Evolutionary conservation across 2,888 invertebrate species (phyloP), one percentile per base, ranked within the genome.

Genomic region (Andrena marginata): DNA sequence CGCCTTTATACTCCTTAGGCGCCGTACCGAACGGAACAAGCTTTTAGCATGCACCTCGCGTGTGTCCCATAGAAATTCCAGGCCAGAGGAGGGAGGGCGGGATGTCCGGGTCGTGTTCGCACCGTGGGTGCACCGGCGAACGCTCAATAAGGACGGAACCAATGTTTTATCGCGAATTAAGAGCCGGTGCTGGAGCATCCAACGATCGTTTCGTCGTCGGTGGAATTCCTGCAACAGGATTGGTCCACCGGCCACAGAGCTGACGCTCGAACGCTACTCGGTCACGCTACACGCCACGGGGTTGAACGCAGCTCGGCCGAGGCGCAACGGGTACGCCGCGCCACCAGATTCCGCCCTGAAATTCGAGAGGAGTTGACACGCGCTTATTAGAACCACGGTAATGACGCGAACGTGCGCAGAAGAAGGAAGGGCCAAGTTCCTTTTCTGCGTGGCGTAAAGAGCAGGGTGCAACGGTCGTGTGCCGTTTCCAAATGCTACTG

Each of bases 141-240:
- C 68, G 68, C 81, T 85, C 86, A 86, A 87, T 87, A 90, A 89
- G 85, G 85, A 68, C 74, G 79, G 75, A 90, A 91, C 89, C 86
- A 89, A 91, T 92, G 89, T 92, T 92, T 90, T 90, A 91, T 91
- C 91, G 85, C 91, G 88, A 90, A 92, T 92, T 91, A 92, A 90
- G 87, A 86, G 87, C 82, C 84, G 85, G 82, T 85, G 71, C 77
- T n/a, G 5, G 20, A n/a, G 51, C 13, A 35, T 1, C 33, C 29
- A 20, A 26, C 13, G 35, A 29, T 68, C 49, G 68, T 74, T 49
- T 49, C 54, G 73, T 33, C 56, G 42, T 13, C 54, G 42, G n/a
- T 73, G 82, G 77, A 80, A 85, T 87, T 85, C 77, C 85, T 74
- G 84, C 70, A 51, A 49, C 13, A 71, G 64, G 42, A 80, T 42